Evolutionary conservation across 2,797 vertebrate genomes (phyloP).

Genomic region (Rousettus madagascariensis): DNA sequence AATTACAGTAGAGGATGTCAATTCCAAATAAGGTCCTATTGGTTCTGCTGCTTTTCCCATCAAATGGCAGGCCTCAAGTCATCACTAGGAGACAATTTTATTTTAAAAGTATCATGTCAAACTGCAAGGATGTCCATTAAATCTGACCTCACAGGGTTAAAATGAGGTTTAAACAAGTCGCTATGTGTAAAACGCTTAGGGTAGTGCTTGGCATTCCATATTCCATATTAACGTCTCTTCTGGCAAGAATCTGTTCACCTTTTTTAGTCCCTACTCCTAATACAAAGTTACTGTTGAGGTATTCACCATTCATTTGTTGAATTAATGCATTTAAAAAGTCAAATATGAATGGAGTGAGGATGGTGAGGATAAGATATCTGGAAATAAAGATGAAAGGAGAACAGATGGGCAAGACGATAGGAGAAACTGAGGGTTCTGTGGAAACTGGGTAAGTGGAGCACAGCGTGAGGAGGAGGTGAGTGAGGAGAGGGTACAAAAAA

Average conservation of each 20-base stretch:
- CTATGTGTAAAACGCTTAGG: not conserved
- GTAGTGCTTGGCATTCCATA: no score
- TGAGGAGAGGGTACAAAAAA: rapidly evolving
- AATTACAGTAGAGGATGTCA: not conserved
- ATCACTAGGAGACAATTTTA: not conserved
- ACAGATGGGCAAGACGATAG: not conserved
- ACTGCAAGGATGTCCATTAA: not conserved
- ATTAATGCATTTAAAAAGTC: not conserved
- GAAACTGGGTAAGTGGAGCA: not conserved
- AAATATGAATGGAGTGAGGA: not conserved
- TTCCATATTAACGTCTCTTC: not conserved
- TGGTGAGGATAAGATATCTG: not conserved
- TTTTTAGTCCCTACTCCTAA: not conserved
- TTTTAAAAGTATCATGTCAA: not conserved
- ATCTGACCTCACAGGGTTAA: not conserved
- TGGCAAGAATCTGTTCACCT: not conserved
- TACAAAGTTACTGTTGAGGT: not conserved
- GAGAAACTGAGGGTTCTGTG: not conserved
- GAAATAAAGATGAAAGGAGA: not conserved
- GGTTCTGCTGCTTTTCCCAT: not conserved
- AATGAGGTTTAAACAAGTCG: not conserved
- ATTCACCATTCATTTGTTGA: not conserved
- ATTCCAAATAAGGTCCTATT: not conserved
- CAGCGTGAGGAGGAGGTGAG: rapidly evolving
- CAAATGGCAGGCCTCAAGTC: not conserved